Conservation (phyloP, 1,140 invertebrate genomes). For the Asobara japonica region DNA sequence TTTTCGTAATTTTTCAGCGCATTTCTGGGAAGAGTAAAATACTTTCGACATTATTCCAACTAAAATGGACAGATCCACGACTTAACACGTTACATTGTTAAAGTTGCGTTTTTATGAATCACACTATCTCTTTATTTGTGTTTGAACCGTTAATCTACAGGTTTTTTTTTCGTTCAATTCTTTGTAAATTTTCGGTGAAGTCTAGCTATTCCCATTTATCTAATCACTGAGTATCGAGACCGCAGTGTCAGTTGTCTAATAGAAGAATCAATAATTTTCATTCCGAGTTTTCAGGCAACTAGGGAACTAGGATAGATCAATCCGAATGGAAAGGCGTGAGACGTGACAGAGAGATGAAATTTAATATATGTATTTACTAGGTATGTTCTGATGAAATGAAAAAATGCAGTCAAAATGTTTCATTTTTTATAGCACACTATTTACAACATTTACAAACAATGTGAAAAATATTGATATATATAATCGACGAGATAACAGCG, state of each 20-base stretch:
- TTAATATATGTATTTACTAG: not conserved
- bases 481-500: too few relatives aligned
- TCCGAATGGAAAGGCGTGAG: not conserved
- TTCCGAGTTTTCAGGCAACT: not conserved
- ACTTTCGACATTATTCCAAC: slow-evolving; percentile 51
- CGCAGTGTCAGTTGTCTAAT: not conserved
- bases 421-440: too few relatives aligned
- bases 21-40: slow-evolving; percentile 42
- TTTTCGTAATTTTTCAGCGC: not conserved
- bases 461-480: too few relatives aligned
- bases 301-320: not conserved
- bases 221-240: not conserved
- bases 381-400: not conserved
- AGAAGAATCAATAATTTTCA: not conserved
- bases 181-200: not conserved
- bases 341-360: not conserved
- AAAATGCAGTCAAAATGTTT: too few relatives aligned
- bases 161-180: not conserved
- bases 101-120: too few relatives aligned
- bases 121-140: not conserved
- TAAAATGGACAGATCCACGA: slow-evolving; percentile 52
- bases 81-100: not conserved
- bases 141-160: not conserved
- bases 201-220: not conserved
- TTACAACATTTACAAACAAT: too few relatives aligned